Conservation (phyloP, 2,113 vertebrate species). For the Platysteira castanea region DNA sequence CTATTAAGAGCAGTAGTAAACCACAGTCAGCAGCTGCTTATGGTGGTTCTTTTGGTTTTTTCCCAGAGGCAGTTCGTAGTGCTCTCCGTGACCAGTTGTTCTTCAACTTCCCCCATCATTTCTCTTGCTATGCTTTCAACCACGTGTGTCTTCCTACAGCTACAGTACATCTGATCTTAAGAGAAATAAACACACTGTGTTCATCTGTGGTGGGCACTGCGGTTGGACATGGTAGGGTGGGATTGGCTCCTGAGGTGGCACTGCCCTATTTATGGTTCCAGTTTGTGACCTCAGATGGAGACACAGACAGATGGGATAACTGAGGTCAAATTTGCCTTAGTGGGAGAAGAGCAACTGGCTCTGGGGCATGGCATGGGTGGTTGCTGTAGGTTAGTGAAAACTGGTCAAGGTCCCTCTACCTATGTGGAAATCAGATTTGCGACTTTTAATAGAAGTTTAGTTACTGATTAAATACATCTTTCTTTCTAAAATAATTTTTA, state of each 20-base stretch:
- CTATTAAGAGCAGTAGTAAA: neutral
- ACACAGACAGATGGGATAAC: neutral
- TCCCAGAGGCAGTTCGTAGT: neutral
- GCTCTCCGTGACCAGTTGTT: neutral
- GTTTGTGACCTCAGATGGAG: neutral
- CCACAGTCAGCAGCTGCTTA: neutral
- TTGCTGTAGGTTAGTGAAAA: neutral
- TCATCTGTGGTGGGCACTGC: neutral
- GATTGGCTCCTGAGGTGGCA: neutral
- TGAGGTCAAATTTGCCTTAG: neutral
- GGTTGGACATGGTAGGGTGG: neutral
- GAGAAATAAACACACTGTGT: neutral
- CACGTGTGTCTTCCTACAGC: fast-evolving
- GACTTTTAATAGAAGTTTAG: neutral
- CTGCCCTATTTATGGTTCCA: neutral
- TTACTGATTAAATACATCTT: neutral
- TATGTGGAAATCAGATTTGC: fast-evolving
- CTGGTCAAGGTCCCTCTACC: neutral
- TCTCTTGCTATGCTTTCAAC: neutral
- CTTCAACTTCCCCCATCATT: neutral
- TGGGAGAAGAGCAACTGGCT: neutral
- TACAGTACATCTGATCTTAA: neutral
- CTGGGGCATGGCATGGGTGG: fast-evolving
- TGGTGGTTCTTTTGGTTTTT: neutral
- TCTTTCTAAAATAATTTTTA: neutral